These are phyloP conservation scores for Drosophila putrida DNA, from an alignment of 2,888 invertebrate species.

Conservation along the genomic window DNA sequence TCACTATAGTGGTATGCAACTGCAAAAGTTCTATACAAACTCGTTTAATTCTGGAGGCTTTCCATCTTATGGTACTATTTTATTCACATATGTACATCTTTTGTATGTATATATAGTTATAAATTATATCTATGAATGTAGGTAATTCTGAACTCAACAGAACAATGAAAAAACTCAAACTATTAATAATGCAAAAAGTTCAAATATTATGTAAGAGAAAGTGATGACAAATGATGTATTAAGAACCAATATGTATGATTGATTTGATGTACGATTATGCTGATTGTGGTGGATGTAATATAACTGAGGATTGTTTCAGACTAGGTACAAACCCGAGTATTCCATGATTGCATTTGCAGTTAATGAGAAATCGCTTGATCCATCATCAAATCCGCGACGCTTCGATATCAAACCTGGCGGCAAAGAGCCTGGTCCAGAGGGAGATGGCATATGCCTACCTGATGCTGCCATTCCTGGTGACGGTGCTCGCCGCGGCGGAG, in stretches of 20 bases:
- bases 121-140: conserved; percentile 32
- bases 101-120: conserved; percentile 1
- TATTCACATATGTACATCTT: not conserved
- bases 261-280: conserved; percentile 52
- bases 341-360: conserved; percentile 88
- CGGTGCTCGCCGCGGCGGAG: conserved; percentile 94
- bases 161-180: conserved; percentile 26
- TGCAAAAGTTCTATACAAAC: too few relatives aligned
- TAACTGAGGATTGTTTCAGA: conserved; percentile 59
- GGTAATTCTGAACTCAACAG: conserved; percentile 31
- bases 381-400: conserved; percentile 89
- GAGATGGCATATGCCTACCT: conserved; percentile 91
- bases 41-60: too few relatives aligned
- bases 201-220: conserved; percentile 15
- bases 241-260: conserved; percentile 28
- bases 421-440: conserved; percentile 93
- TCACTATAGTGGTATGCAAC: too few relatives aligned
- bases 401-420: conserved; percentile 92
- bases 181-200: not conserved
- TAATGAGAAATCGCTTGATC: conserved; percentile 93
- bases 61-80: too few relatives aligned
- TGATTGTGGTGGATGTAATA: conserved; percentile 47
- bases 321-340: conserved; percentile 89
- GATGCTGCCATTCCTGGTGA: conserved; percentile 92
- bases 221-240: conserved; percentile 29